phyloP scores from a whole-genome alignment of 2,797 vertebrate genomes.

The Tangara arthus region DNA sequence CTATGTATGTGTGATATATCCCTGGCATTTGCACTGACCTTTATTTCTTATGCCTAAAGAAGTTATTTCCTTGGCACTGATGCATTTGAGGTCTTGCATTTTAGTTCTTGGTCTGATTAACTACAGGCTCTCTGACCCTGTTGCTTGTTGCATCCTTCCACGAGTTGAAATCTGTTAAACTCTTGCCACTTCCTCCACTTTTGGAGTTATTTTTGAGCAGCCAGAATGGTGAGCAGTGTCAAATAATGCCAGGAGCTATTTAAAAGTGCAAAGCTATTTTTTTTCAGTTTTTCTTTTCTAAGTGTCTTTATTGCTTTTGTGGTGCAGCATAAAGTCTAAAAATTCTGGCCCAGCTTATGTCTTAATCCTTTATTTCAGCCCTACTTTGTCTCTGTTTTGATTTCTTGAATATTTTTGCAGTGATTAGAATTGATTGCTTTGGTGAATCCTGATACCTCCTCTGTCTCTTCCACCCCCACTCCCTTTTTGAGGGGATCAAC shows the following conservation, averaged over 20 bases:
- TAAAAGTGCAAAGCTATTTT: not conserved
- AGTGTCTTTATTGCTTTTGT: not conserved
- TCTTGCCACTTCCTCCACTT: not conserved
- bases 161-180: not conserved
- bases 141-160: not conserved
- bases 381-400: not conserved
- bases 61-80: not conserved
- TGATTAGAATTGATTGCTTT: slow-evolving; percentile 34
- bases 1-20: not conserved
- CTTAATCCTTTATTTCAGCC: slow-evolving; percentile 38
- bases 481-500: not conserved
- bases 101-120: not conserved
- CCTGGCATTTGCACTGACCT: slow-evolving; percentile 33
- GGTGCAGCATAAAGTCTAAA: not conserved
- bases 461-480: accelerated
- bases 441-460: not conserved
- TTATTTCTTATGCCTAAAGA: slow-evolving; percentile 8
- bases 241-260: not conserved
- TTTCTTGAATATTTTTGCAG: slow-evolving; percentile 32
- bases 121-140: not conserved
- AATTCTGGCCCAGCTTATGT: not conserved
- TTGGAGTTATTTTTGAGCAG: not conserved
- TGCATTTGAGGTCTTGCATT: not conserved
- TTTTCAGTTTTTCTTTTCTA: not conserved
- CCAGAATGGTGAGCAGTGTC: not conserved